Base-by-base conservation (phyloP, 2,797 vertebrate species). In the Sebastes diaconus region DNA sequence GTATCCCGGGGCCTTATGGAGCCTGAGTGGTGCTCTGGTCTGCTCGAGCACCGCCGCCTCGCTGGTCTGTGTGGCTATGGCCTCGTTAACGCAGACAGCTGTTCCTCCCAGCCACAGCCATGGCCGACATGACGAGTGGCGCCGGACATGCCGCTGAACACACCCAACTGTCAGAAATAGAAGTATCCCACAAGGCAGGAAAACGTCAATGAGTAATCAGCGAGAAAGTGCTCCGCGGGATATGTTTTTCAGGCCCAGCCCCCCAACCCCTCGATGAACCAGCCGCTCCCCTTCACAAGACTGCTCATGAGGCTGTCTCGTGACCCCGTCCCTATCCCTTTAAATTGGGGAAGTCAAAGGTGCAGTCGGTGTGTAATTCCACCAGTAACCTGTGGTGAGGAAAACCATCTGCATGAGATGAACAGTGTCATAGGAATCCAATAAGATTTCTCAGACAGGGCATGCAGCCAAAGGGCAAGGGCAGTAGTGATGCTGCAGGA, bases 11-110 rank as follows among this genome's bases (percentile, higher is more conserved):
- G 95, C 94, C 84, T 87, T 59, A 25, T 78, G 84, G 84, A 91
- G 92, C 90, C 90, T 11, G 87, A 91, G 90, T 85, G 84, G 83
- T 72, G 86, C 88, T 92, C 84, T 69, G 83, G 91, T 85, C 85
- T 76, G 87, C 88, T 89, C 36, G 7, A 83, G 87, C 74, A 67
- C 90, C 72, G 69, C 88, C 73, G 89, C 92, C 88, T 92, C 80
- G 5, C 88, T 58, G 90, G 88, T 88, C 90, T 86, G 77, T 54
- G 72, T 65, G 80, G 84, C 85, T 66, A 64, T 82, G 90, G 92
- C 92, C 94, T 95, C 82, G 94, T 95, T 96, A 96, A 87, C 87
- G 68, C 89, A 94, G 93, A 93, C 95, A 96, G 95, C 95, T 95
- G 95, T 95, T 96, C 92, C 95, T 95, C 91, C 85, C 87, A 94